Base-by-base conservation (phyloP, 2,888 invertebrate genomes). In the Troilus luridus region DNA sequence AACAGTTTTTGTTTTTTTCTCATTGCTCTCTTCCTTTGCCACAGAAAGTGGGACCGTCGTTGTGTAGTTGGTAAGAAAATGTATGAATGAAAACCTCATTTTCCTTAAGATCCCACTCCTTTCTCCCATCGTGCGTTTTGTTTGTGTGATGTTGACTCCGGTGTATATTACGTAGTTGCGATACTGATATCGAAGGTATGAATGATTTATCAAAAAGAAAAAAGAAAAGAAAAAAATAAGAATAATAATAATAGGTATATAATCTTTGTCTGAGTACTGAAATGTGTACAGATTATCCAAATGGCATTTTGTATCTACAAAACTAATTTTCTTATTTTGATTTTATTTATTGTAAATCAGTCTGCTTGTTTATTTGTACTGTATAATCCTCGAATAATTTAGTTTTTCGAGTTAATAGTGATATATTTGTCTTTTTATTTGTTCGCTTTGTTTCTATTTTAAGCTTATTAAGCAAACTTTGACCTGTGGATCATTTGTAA, bases 361-460 rank as follows among this genome's bases (percentile, higher is more conserved):
- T 64, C 89, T 24, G 67, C 90, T 90, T 90, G 56, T 90, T 77
- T 90, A 81, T 85, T 90, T 90, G 58, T 88, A 54, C 24, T 88
- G 62, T 90, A 90, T 88, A 90, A 81, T 81, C 88, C 77, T 90
- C 90, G 90, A 89, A 62, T 89, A 27, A 72, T 90, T 58, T 72
- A 58, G 90, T 67, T 64, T 89, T 90, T 90, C 58, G 72, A 72
- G 90, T 60, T 77, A 77, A 77, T 77, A 72, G 90, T 90, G 90
- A 90, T 90, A 90, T 88, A 88, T 90, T 64, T 90, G 60, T 85
- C 88, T 90, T 90, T 41, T 90, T 90, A 90, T 90, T 77, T 90
- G 59, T 88, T 59, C 59, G 58, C 58, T 90, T 88, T 81, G 12
- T 59, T 90, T 90, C 60, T 77, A 27, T 85, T 88, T 72, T 90